Percentiles rank a stretch among this genome's conserved stretches.
Evolutionary conservation across 2,113 vertebrate species (phyloP).

Genomic region (Micronycteris hirsuta): DNA sequence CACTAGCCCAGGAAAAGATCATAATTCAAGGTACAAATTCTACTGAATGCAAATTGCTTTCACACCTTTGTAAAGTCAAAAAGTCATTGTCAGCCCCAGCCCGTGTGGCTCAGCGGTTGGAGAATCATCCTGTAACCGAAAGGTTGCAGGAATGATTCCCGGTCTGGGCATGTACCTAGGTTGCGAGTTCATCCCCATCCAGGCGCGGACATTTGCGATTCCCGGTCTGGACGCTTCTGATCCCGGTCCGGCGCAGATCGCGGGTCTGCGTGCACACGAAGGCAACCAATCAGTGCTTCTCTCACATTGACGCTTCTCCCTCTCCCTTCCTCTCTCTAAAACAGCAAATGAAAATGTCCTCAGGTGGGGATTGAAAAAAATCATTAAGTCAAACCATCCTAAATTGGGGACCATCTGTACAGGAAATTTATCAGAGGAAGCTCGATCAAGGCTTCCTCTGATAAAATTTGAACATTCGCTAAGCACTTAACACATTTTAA

Average conservation of each 20-base stretch:
- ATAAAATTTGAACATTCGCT: background rate
- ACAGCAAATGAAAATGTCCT: too few species aligned
- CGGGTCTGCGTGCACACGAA: too few species aligned
- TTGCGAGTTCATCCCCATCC: too few species aligned
- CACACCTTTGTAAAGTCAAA: background rate
- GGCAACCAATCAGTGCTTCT: too few species aligned
- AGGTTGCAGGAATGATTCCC: background rate
- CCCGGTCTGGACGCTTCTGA: too few species aligned
- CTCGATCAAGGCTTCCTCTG: background rate
- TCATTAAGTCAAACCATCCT: too few species aligned
- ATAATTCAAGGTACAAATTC: background rate
- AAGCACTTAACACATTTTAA: background rate
- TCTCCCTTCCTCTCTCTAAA: too few species aligned
- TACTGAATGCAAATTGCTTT: background rate
- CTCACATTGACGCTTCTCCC: too few species aligned
- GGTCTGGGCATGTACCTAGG: background rate
- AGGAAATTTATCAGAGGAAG: background rate
- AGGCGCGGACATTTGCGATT: too few species aligned
- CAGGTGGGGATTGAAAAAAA: background rate
- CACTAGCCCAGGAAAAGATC: too few species aligned
- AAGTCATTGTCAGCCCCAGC: background rate
- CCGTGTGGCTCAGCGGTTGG: background rate
- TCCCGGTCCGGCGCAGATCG: too few species aligned
- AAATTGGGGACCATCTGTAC: background rate
- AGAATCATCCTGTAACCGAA: background rate